phyloP scores from a whole-genome alignment of 2,797 vertebrate species.

The Tenualosa thibaudeaui region DNA sequence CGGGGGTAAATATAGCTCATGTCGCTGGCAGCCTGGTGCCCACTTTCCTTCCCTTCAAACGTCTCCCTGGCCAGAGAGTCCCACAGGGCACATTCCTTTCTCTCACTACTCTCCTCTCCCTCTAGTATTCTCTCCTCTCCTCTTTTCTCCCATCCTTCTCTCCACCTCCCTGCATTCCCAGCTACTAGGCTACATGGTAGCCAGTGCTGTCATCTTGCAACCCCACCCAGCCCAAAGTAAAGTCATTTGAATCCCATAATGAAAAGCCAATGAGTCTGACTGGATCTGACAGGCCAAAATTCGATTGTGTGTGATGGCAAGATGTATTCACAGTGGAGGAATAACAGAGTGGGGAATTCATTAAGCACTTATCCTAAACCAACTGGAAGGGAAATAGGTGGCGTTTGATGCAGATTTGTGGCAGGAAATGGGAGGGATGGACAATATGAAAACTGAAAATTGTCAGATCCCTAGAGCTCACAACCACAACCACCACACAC shows the following conservation, averaged over 20 bases:
- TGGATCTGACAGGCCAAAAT: constrained; percentile 26
- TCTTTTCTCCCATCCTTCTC: neutral
- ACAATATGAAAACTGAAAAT: neutral
- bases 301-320: constrained; percentile 32
- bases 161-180: neutral
- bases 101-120: neutral
- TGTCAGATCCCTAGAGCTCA: neutral
- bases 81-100: constrained; percentile 23
- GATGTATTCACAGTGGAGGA: constrained; percentile 2
- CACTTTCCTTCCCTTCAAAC: constrained; percentile 29
- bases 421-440: neutral
- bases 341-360: neutral
- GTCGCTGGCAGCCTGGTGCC: constrained; percentile 18
- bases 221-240: constrained; percentile 2
- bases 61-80: constrained; percentile 17
- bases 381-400: constrained; percentile 8
- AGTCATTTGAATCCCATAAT: constrained; percentile 40
- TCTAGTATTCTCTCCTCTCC: neutral
- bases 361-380: constrained; percentile 12
- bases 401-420: constrained; percentile 16
- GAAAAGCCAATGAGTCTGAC: constrained; percentile 32
- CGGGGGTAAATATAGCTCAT: constrained; percentile 71
- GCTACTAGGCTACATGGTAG: neutral
- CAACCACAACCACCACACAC: neutral
- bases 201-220: neutral